Evolutionary conservation across 2,797 vertebrate genomes (phyloP), one percentile per base, ranked within the genome.

Genomic region (Malurus leucopterus): DNA sequence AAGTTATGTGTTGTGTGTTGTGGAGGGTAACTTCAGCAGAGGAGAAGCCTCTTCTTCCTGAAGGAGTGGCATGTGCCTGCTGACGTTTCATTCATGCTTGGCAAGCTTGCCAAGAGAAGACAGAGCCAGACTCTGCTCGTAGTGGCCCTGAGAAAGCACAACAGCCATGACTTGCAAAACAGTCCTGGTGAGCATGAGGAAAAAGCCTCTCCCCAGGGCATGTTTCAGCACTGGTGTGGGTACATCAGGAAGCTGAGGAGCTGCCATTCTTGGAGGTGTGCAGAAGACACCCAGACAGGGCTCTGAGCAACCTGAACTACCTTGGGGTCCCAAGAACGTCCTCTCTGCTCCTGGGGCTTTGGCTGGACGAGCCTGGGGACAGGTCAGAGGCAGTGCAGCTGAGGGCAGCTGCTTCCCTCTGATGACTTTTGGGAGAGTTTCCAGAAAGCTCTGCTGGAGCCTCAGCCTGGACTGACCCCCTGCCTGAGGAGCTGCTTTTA

Each of bases 1-100:
- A 70, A 82, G 32, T 38, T 84, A 5, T 23, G 46, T 46, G 32
- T 19, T 62, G 43, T 55, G n/a, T 44, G 82, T 55, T 34, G 11
- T 27, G 40, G 20, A 29, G 32, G 16, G n/a, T 55, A 54, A 57
- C 36, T 88, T 53, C 58, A 55, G 59, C 67, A 90, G 81, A 46
- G 44, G 34, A 86, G 27, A 21, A 29, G 65, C 43, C 58, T 65
- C 36, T 67, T 85, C 70, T 1, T 67, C 83, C 70, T 1, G 9
- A 43, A 51, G 43, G 32, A 84, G 64, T 32, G 46, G 34, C 12
- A 5, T 38, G 67, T 79, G 29, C 78, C 63, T 62, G 64, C 53
- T 65, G 46, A 77, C 21, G 16, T 47, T 71, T 86, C 58, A 64
- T 64, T 94, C 78, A 47, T 63, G 14, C n/a, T 75, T 81, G 70